Evolutionary conservation across 2,888 invertebrate genomes (phyloP).

Genomic region (Pandemis corylana): DNA sequence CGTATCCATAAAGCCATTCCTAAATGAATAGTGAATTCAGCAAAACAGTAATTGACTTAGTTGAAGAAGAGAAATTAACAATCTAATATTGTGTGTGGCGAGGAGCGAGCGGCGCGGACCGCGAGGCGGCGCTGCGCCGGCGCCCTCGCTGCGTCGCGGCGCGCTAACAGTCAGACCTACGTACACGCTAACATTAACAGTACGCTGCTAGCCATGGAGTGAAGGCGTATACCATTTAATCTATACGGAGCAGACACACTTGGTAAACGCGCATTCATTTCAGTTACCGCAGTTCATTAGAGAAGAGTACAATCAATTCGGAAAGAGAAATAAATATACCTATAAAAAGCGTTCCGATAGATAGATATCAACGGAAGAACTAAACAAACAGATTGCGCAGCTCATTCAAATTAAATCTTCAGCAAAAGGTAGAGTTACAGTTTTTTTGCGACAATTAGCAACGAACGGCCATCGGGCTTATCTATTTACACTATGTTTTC

Average conservation of each 20-base stretch:
- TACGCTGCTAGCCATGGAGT: slow-evolving; percentile 82
- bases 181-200: slow-evolving; percentile 75
- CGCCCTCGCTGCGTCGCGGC: slow-evolving; percentile 76
- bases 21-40: slow-evolving; percentile 80
- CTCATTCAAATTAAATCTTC: slow-evolving; percentile 84
- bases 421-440: slow-evolving; percentile 84
- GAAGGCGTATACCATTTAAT: slow-evolving; percentile 80
- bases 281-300: slow-evolving; percentile 78
- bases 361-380: slow-evolving; percentile 81
- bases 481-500: slow-evolving; percentile 82
- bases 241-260: slow-evolving; percentile 79
- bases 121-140: slow-evolving; percentile 52
- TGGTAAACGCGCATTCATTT: slow-evolving; percentile 82
- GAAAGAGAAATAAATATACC: slow-evolving; percentile 84
- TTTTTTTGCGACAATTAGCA: slow-evolving; percentile 84
- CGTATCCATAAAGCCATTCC: slow-evolving; percentile 82
- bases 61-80: slow-evolving; percentile 77
- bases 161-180: slow-evolving; percentile 82
- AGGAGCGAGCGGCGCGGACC: slow-evolving; percentile 66
- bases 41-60: slow-evolving; percentile 70
- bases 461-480: slow-evolving; percentile 84
- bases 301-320: slow-evolving; percentile 81
- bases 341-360: slow-evolving; percentile 83
- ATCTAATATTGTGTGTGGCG: slow-evolving; percentile 76
- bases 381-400: slow-evolving; percentile 82